A percentile compares a stretch with the other conserved stretches of the same genome.
phyloP scores from a whole-genome alignment of 1,140 invertebrate genomes.

The Trichomalopsis sarcophagae region DNA sequence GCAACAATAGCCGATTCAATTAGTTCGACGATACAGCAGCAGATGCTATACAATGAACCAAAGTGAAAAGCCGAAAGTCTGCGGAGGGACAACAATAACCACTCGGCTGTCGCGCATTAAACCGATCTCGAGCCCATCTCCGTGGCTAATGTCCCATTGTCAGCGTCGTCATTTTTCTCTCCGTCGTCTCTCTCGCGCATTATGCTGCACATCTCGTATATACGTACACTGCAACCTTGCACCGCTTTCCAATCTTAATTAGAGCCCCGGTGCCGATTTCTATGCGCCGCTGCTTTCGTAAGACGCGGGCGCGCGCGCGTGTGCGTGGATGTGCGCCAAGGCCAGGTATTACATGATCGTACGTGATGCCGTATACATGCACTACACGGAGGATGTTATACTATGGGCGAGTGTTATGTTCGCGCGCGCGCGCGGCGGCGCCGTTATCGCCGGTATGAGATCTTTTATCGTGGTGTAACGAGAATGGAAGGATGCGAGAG shows the following conservation, averaged over 20 bases:
- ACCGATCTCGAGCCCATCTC: too few relatives aligned
- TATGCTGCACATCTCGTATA: background rate
- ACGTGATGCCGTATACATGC: background rate
- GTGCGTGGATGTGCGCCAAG: conserved; percentile 1
- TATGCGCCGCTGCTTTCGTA: conserved; percentile 5
- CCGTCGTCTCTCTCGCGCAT: background rate
- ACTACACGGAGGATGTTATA: background rate
- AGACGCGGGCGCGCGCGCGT: background rate
- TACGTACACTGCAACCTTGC: conserved; percentile 49
- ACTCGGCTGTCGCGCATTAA: too few relatives aligned
- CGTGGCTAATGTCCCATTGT: background rate
- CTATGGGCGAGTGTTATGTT: background rate
- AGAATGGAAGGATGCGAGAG: background rate
- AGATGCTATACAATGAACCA: too few relatives aligned
- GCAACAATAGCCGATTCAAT: background rate
- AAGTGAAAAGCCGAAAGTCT: too few relatives aligned
- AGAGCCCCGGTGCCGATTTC: conserved; percentile 33
- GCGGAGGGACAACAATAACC: too few relatives aligned
- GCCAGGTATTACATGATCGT: conserved; percentile 21
- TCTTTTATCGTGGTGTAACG: conserved; percentile 20
- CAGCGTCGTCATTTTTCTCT: background rate
- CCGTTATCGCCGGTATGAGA: conserved; percentile 23
- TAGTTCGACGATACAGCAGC: background rate
- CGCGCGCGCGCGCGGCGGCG: background rate
- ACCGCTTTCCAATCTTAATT: conserved; percentile 60